A percentile compares a stretch with the other conserved stretches of the same genome.
Evolutionary conservation across 2,888 invertebrate genomes (phyloP).

Genomic region (Euplagia quadripunctaria): DNA sequence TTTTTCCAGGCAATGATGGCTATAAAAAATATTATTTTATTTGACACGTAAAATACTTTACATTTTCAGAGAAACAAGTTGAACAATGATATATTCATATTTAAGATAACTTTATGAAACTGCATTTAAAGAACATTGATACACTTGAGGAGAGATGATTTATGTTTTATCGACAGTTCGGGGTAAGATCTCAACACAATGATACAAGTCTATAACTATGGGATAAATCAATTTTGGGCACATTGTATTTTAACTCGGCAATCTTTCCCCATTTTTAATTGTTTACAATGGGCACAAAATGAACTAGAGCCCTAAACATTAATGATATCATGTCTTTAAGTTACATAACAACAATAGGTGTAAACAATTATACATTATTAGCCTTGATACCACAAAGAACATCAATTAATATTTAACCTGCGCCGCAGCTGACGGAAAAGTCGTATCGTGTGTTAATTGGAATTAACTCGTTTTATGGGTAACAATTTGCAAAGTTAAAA

Average conservation of each 20-base stretch:
- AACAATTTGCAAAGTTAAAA: not conserved
- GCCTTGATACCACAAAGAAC: constrained; percentile 21
- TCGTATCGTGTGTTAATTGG: constrained; percentile 5
- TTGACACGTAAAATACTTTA: constrained; percentile 21
- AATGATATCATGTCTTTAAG: constrained; percentile 38
- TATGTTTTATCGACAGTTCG: constrained; percentile 39
- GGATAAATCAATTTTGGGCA: constrained; percentile 28
- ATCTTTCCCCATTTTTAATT: not conserved
- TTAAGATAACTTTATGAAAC: constrained; percentile 26
- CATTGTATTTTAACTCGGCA: constrained; percentile 7
- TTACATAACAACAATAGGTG: constrained; percentile 35
- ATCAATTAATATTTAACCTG: constrained; percentile 20
- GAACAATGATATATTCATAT: constrained; percentile 6
- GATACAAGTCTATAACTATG: constrained; percentile 30
- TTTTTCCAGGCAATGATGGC: constrained; percentile 26
- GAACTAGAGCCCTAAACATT: constrained; percentile 29
- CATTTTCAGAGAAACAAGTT: constrained; percentile 21
- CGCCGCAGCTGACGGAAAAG: constrained; percentile 24
- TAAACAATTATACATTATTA: constrained; percentile 34
- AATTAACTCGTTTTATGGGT: not conserved
- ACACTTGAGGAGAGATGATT: constrained; percentile 28
- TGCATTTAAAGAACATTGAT: constrained; percentile 20
- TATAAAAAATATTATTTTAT: constrained; percentile 23
- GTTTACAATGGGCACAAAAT: constrained; percentile 30
- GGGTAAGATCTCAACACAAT: constrained; percentile 33